Evolutionary conservation across 2,113 vertebrate genomes (phyloP), one percentile per base, ranked within the genome.

Genomic region (Catharus bicknelli): DNA sequence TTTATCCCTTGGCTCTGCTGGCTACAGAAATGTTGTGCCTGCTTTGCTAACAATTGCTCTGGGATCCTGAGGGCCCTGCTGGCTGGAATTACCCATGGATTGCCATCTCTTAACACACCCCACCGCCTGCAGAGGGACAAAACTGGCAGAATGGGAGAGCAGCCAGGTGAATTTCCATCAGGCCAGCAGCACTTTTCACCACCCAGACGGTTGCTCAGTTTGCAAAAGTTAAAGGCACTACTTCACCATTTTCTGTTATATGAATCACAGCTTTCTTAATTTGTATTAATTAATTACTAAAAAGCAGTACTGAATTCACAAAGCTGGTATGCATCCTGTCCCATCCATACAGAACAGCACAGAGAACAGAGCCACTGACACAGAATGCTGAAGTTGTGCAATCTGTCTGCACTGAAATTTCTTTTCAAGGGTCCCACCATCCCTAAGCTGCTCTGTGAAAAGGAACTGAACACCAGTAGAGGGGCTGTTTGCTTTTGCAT

Each of bases 1-100:
- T 90, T 86, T 38, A 91, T 91, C 83, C 72, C 45, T 86, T 90
- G 91, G 93, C 93, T 90, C 48, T 70, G 67, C 57, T 90, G 84
- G 80, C 94, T 90, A 18, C n/a, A 89, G 91, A 47, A 87, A 54
- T 90, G 90, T 94, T 94, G 92, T 87, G 82, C 87, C 93, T 93
- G 82, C 87, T 93, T 43, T 34, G 58, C 62, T 93, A 72, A 85
- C 77, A 68, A 87, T 70, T 0, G 1, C 18, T 40, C 29, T 26
- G 42, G 50, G 82, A 83, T 76, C 40, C 86, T 57, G 75, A 94
- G 66, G 78, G 81, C 32, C 61, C 79, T 22, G 58, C 53, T 3
- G 11, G 58, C 82, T 93, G 51, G 53, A 72, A 47, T 12, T 58
- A 58, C 90, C 74, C 42, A 14, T 38, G 67, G 47, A 51, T 42